Evolutionary conservation across 1,140 invertebrate species (phyloP).

Genomic region (Trichomalopsis sarcophagae): DNA sequence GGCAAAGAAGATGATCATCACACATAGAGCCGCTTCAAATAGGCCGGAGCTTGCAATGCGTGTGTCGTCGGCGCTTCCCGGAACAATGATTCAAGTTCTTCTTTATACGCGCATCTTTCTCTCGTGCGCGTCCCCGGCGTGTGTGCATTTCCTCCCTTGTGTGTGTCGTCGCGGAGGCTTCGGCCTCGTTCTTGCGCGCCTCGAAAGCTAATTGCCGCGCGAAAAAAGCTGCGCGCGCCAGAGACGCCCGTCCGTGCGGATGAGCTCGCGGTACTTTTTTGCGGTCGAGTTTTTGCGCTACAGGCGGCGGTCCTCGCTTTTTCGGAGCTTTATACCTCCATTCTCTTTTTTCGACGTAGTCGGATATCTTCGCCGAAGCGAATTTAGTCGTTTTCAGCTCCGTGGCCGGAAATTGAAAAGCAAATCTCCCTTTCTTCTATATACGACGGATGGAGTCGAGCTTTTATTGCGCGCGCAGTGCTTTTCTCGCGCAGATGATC

Average conservation of each 20-base stretch:
- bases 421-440: constrained; percentile 2
- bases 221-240: too few species aligned
- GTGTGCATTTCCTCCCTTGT: too few species aligned
- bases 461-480: background rate
- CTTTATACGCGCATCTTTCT: background rate
- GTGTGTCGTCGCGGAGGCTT: background rate
- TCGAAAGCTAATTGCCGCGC: constrained; percentile 20
- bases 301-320: background rate
- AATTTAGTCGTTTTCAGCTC: background rate
- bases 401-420: constrained; percentile 13
- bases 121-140: too few species aligned
- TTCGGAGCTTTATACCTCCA: too few species aligned
- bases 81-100: constrained; percentile 17
- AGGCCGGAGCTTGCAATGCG: background rate
- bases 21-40: background rate
- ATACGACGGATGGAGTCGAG: background rate
- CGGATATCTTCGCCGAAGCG: background rate
- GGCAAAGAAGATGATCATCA: constrained; percentile 22
- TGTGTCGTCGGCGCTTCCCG: background rate
- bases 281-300: background rate
- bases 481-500: background rate
- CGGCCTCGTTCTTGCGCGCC: background rate
- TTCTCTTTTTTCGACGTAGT: background rate
- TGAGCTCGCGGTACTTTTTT: background rate
- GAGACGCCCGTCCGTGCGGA: background rate